Conservation (phyloP, 2,888 invertebrate species). For the Mythimna loreyi region DNA sequence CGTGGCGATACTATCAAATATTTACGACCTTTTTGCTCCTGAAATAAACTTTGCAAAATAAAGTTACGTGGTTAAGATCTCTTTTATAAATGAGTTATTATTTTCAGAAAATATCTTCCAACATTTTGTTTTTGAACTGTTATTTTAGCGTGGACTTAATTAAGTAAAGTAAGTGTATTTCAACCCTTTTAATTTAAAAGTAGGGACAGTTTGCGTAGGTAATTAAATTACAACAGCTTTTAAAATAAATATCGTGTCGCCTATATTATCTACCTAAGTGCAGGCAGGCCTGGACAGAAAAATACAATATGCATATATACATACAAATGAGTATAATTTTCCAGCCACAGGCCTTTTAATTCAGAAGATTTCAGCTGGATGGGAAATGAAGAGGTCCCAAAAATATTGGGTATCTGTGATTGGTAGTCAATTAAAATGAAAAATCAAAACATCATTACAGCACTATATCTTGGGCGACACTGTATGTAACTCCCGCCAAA, state of each 20-base stretch:
- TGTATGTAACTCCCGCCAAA: too few species aligned
- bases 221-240: not conserved
- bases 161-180: not conserved
- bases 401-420: too few species aligned
- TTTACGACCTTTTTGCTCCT: slow-evolving; percentile 5
- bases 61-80: not conserved
- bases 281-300: not conserved
- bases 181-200: slow-evolving; percentile 14
- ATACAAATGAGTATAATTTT: too few species aligned
- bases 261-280: too few species aligned
- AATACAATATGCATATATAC: too few species aligned
- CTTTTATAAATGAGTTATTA: slow-evolving; percentile 10
- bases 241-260: slow-evolving; percentile 6
- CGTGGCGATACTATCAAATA: slow-evolving; percentile 24
- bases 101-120: slow-evolving; percentile 10
- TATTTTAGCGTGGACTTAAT: slow-evolving; percentile 20
- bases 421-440: too few species aligned
- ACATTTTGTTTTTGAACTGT: slow-evolving; percentile 7
- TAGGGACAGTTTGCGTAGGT: not conserved
- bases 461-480: too few species aligned
- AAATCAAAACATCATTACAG: too few species aligned
- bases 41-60: not conserved
- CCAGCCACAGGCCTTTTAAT: too few species aligned
- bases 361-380: too few species aligned
- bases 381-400: too few species aligned